Conservation (phyloP, 2,888 invertebrate species). For the Rambutsinella grinnellia region DNA sequence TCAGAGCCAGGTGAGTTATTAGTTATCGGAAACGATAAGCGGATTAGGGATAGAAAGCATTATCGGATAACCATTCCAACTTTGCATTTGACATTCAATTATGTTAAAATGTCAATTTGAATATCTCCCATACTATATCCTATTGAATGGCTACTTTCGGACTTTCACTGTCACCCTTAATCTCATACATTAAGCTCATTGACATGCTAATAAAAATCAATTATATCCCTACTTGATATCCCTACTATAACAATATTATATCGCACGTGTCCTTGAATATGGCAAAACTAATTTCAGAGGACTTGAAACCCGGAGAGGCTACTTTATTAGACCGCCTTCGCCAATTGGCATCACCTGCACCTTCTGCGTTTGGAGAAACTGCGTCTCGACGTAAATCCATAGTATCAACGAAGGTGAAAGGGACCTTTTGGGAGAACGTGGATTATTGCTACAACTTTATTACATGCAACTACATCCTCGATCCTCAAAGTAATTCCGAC, state of each 20-base stretch:
- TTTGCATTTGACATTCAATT: no score
- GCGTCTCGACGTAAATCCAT: conserved; percentile 35
- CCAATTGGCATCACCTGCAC: conserved; percentile 40
- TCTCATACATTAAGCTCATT: no score
- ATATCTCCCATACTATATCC: no score
- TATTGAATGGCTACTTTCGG: no score
- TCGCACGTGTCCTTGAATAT: no score
- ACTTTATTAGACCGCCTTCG: conserved; percentile 51
- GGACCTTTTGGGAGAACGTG: conserved; percentile 22
- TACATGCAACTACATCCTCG: conserved; percentile 59
- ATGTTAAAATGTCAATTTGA: no score
- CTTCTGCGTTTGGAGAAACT: conserved; percentile 28
- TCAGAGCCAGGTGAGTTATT: conserved; percentile 69
- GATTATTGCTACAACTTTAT: conserved; percentile 16
- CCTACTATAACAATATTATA: no score
- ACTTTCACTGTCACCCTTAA: background rate
- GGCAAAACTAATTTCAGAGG: no score
- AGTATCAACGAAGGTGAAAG: conserved; percentile 33
- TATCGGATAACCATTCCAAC: no score
- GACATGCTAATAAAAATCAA: no score
- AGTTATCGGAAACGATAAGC: background rate
- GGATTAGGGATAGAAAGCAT: no score
- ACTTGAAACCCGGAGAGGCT: conserved; percentile 28
- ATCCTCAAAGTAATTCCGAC: conserved; percentile 65
- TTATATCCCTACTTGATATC: no score